These are phyloP conservation scores for Scolopax bukidnonensis DNA, from an alignment of 2,797 vertebrate species.

Conservation along the genomic window DNA sequence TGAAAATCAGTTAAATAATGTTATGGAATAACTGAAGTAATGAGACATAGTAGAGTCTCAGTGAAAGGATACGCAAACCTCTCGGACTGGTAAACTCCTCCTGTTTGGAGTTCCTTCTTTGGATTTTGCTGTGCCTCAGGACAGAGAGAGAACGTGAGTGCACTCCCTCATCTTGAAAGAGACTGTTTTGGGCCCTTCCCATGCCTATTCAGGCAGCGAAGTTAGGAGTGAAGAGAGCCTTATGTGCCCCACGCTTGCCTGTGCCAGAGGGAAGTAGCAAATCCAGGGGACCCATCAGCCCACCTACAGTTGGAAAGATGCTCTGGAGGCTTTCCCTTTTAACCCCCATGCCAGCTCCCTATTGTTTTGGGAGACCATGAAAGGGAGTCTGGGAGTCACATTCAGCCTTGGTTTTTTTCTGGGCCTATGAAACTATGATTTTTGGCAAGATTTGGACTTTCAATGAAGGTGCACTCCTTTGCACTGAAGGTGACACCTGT, in stretches of 20 bases:
- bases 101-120: neutral
- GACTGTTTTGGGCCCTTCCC: neutral
- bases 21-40: neutral
- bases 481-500: neutral
- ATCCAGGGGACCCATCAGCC: neutral
- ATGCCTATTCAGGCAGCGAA: neutral
- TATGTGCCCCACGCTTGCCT: accelerated
- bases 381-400: neutral
- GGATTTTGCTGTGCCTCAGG: neutral
- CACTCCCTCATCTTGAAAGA: too few relatives aligned
- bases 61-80: neutral
- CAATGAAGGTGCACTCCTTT: neutral
- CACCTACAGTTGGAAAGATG: neutral
- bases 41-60: neutral
- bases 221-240: neutral
- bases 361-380: neutral
- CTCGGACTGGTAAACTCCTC: neutral
- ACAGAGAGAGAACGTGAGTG: neutral
- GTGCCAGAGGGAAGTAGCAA: neutral
- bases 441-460: neutral
- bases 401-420: neutral
- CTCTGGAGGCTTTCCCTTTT: neutral
- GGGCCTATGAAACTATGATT: neutral
- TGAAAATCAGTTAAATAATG: neutral
- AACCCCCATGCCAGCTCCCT: neutral